Conservation (phyloP, 2,888 invertebrate species). For the Alloscopus bannaensis region DNA sequence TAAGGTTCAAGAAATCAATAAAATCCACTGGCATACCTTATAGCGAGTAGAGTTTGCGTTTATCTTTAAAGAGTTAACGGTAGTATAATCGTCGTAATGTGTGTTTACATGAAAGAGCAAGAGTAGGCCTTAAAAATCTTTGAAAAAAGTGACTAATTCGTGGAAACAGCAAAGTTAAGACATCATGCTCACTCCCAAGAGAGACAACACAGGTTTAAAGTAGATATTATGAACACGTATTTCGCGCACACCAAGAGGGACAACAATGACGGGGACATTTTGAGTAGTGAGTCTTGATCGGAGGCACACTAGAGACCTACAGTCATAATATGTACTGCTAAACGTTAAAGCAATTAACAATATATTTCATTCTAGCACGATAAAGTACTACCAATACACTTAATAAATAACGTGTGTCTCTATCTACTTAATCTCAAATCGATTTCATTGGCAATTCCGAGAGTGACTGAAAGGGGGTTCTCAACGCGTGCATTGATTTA, state of each 20-base stretch:
- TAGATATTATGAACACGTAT: constrained; percentile 16
- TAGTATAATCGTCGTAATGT: no score
- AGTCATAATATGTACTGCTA: no score
- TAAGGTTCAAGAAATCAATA: background rate
- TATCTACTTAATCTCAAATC: constrained; percentile 20
- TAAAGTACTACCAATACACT: no score
- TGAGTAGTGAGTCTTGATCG: no score
- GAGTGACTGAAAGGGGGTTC: constrained; percentile 12
- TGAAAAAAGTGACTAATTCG: constrained; percentile 10
- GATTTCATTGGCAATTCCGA: constrained; percentile 22
- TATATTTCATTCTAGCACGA: no score
- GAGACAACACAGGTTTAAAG: constrained; percentile 12
- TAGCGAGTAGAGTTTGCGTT: background rate
- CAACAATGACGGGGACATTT: no score
- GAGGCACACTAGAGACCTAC: no score
- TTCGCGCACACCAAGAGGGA: no score
- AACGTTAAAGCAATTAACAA: no score
- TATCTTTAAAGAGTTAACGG: constrained; percentile 23
- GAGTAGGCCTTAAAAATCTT: constrained; percentile 60
- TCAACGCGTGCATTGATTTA: background rate
- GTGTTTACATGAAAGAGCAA: constrained; percentile 58
- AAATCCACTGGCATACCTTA: constrained; percentile 5
- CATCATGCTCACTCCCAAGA: background rate
- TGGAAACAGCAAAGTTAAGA: no score
- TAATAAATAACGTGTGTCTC: background rate